These are phyloP conservation scores for Onychostruthus taczanowskii DNA, from an alignment of 2,113 vertebrate species.

Conservation along the genomic window DNA sequence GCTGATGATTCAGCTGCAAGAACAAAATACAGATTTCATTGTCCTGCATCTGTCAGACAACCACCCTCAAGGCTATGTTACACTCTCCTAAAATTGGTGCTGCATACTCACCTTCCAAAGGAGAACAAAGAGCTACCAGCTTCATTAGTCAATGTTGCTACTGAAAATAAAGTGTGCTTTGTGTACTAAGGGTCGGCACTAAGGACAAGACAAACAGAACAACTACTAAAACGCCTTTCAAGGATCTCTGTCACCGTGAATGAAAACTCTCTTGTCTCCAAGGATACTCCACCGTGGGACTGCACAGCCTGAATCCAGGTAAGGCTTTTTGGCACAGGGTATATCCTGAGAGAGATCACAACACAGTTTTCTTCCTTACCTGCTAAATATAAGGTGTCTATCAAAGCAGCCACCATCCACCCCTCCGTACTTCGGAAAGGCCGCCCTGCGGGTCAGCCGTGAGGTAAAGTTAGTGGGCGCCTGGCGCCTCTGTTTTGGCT, in stretches of 20 bases:
- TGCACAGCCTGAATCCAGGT: background rate
- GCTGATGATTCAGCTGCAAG: background rate
- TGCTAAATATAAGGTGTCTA: constrained; percentile 98
- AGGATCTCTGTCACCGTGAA: background rate
- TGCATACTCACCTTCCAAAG: background rate
- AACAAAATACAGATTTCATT: background rate
- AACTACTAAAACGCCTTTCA: background rate
- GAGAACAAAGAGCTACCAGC: background rate
- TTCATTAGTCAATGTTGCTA: background rate
- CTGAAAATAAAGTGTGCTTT: background rate
- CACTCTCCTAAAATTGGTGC: background rate
- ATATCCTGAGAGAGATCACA: background rate
- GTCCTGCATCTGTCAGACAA: background rate
- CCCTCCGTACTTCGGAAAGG: constrained; percentile 97
- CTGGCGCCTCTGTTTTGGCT: constrained; percentile 98
- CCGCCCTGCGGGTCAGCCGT: constrained; percentile 88
- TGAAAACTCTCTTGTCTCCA: background rate
- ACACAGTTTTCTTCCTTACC: constrained; percentile 74
- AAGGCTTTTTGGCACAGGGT: background rate
- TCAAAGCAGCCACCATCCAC: constrained; percentile 98
- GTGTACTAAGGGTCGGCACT: background rate
- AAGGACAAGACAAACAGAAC: background rate
- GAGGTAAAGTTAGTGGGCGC: constrained; percentile 97
- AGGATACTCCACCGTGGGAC: background rate
- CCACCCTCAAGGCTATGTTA: background rate